Evolutionary conservation across 92 coral and sea anemone genomes (phyloP).

Genomic region (Muricea muricata): DNA sequence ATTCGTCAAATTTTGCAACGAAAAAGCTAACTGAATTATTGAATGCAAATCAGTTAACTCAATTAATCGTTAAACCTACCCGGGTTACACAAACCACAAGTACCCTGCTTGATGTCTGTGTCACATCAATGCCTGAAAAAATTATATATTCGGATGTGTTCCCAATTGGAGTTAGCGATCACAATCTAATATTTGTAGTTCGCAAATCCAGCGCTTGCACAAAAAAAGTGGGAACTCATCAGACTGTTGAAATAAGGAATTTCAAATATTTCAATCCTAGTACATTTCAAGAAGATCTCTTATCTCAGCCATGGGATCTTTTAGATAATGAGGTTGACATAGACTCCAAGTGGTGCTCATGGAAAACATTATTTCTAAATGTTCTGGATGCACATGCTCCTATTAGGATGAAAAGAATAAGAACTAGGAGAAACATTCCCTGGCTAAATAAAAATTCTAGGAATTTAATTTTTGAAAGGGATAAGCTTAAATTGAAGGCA

Average conservation of each 20-base stretch:
- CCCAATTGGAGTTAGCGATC: background rate
- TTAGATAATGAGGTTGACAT: background rate
- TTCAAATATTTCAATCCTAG: background rate
- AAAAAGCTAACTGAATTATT: background rate
- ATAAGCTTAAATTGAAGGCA: background rate
- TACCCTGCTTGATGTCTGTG: background rate
- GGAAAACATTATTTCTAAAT: background rate
- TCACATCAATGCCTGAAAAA: background rate
- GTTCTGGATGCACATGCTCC: background rate
- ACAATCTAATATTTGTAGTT: background rate
- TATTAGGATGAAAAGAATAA: background rate
- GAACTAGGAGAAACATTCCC: background rate
- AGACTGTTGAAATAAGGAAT: too few species aligned
- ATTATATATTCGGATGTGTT: background rate
- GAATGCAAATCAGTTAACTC: background rate
- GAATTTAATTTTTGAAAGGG: background rate
- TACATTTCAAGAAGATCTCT: background rate
- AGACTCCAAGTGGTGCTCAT: background rate
- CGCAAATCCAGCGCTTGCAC: background rate
- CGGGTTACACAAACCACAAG: background rate
- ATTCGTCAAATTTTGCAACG: background rate
- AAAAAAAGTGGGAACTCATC: too few species aligned
- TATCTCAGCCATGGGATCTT: background rate
- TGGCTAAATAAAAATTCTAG: background rate
- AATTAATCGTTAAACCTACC: background rate